A percentile compares a stretch with the other conserved stretches of the same genome.
Conservation (phyloP, 1,140 invertebrate genomes). For the Pentalonia nigronervosa region DNA sequence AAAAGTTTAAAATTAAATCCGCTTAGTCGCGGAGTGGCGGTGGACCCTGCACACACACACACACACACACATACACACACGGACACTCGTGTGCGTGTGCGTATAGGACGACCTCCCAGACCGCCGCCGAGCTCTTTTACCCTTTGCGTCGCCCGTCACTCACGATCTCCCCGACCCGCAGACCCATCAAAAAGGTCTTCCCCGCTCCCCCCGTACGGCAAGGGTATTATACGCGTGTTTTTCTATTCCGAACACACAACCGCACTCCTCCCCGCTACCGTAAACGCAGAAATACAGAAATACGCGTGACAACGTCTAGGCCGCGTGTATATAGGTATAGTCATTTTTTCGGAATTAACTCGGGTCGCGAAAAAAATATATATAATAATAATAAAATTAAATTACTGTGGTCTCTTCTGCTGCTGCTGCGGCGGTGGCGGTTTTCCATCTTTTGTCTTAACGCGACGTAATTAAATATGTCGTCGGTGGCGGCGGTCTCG, state of each 20-base stretch:
- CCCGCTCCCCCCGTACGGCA: background rate
- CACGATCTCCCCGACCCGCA: background rate
- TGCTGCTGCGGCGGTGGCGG: too few relatives aligned
- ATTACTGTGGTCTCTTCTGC: background rate
- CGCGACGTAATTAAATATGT: background rate
- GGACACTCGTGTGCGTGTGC: background rate
- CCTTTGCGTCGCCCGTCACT: background rate
- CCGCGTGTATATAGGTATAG: background rate
- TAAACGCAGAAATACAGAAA: background rate
- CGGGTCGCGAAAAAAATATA: background rate
- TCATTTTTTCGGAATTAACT: background rate
- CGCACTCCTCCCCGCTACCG: background rate
- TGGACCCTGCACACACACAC: background rate
- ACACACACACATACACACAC: too few relatives aligned
- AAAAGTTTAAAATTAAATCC: conserved; percentile 56
- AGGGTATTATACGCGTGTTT: background rate
- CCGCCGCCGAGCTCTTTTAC: background rate
- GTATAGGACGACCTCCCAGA: background rate
- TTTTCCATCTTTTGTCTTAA: background rate
- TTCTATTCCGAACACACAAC: background rate
- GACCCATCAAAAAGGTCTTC: background rate
- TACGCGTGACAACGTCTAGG: background rate
- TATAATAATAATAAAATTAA: background rate
- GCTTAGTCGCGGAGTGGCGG: background rate
- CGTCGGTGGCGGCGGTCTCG: background rate